Base-by-base conservation (phyloP, 2,888 invertebrate species). In the Tetheella fluctuosa region DNA sequence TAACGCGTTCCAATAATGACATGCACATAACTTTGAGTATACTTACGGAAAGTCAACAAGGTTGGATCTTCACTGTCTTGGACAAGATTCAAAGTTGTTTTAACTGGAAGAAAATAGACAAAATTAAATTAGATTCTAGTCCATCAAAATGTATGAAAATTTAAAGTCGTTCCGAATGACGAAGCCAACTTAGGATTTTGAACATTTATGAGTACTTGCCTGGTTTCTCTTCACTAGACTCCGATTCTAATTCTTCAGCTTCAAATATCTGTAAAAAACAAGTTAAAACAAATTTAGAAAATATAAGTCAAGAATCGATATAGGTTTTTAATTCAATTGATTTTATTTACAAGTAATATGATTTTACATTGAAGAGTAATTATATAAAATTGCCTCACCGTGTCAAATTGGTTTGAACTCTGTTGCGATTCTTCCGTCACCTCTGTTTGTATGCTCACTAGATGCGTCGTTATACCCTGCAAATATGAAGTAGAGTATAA, bases 201-300 rank as follows among this genome's bases (percentile, higher is more conserved):
- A n/a, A n/a, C n/a, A n/a, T 34, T 7, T 34, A 34, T 25, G 25
- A 34, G 37, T 57, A 61, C 71, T 65, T 42, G 75, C 77, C 68
- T 5, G 61, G 34, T 52, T 68, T 30, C 59, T 60, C 67, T 15
- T 54, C 54, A 13, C 65, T 65, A 34, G 60, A 60, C 13, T 73
- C 73, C 4, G 70, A 59, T 25, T 83, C 76, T 39, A 84, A 55
- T 48, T 80, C 79, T 23, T 65, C 72, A 0, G 70, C 25, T 54
- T 78, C 78, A 58, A 81, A 83, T 60, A 86, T 76, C 86, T 86
- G 66, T 23, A 78, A 76, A 58, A 30, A 17, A n/a, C 4, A 5
- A 4, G 17, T 42, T 42, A n/a, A 17, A 37, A 15, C 37, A n/a
- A 42, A 1, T 42, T 7, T 8, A 61, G 55, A 58, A 58, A 58